Base-by-base conservation (phyloP, 2,888 invertebrate species). In the Steromphala cineraria region DNA sequence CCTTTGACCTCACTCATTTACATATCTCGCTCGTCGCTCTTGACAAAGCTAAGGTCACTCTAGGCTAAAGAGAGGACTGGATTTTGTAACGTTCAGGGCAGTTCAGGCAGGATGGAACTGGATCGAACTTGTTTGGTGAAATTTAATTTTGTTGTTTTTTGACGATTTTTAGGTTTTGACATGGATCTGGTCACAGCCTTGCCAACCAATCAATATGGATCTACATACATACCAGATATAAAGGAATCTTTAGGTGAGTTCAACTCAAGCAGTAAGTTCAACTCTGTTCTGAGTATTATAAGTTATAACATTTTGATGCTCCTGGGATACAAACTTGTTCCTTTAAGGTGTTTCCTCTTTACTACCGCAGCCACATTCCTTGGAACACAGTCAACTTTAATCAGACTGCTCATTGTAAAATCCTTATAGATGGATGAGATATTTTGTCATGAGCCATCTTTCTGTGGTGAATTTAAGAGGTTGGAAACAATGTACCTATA, bases 171-270 rank as follows among this genome's bases (percentile, higher is more conserved):
- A 92, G 92, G 90, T 78, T 89, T 88, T 83, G 83, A 83, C 5
- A 84, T 84, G 36, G 88, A 85, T 67, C 80, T 87, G 21, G 90
- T 87, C 94, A 95, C 96, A 94, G 95, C 95, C 94, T 95, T 96
- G 94, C 96, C 96, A 91, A 96, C 96, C 92, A 96, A 96, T 95
- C 95, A 96, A 89, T 95, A 95, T 91, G 96, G 96, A 93, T 95
- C 95, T 87, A 95, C 95, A 90, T 95, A 95, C 94, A 95, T 95
- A 93, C 96, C 96, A 91, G 95, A 95, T 89, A 95, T 96, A 92
- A 94, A 95, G 92, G 95, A 95, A 93, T 95, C 96, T 87, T 95
- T 95, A 96, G 96, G 96, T 96, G 95, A 93, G 91, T 83, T 3
- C 21, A 3, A 21, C 62, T 3, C 13, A 46, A 46, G 5, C 46